phyloP scores from a whole-genome alignment of 1,140 invertebrate genomes.

The Brachionus paranguensis region DNA sequence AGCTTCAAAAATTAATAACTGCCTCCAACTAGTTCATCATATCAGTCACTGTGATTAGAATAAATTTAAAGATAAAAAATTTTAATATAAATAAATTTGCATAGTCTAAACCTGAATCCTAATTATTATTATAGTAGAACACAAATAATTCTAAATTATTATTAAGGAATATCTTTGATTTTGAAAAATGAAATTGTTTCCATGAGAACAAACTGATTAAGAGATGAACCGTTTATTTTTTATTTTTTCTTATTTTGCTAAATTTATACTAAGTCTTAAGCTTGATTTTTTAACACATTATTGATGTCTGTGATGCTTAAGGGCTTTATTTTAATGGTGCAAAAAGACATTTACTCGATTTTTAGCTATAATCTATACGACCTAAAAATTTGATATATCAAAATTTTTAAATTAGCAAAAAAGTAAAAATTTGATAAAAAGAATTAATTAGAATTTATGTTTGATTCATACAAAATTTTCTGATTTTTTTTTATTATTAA shows the following conservation, averaged over 20 bases:
- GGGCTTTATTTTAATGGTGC: slow-evolving; percentile 1
- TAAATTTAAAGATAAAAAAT: background rate
- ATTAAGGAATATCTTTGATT: background rate
- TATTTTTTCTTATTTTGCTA: background rate
- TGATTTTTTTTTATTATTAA: background rate
- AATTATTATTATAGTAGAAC: background rate
- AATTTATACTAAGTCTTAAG: background rate
- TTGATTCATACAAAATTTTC: background rate
- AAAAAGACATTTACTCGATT: background rate
- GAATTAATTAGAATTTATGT: background rate
- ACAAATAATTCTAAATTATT: background rate
- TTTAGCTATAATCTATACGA: background rate
- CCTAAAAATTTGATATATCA: background rate
- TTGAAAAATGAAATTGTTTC: slow-evolving; percentile 19
- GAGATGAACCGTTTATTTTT: slow-evolving; percentile 37
- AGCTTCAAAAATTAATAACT: background rate
- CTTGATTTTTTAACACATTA: background rate
- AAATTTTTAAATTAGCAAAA: background rate
- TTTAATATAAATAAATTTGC: background rate
- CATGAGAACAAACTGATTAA: slow-evolving; percentile 30
- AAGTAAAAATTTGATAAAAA: background rate
- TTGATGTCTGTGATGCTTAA: background rate
- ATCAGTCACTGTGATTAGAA: background rate
- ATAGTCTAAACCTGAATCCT: background rate
- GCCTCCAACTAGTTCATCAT: background rate